These are phyloP conservation scores for Nemotelus pantherinus DNA, from an alignment of 2,888 invertebrate genomes.

Conservation along the genomic window DNA sequence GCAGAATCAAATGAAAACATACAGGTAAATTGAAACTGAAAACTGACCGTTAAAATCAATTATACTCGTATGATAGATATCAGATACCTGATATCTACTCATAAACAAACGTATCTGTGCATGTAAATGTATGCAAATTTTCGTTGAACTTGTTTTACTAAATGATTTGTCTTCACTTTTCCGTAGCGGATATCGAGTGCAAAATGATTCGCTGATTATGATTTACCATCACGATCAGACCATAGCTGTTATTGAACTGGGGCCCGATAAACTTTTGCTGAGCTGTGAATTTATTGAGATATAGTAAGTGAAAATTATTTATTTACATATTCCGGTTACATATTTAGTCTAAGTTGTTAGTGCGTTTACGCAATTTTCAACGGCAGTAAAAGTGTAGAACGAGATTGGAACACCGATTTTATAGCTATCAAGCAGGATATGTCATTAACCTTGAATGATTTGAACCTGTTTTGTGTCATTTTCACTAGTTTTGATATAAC, in stretches of 20 bases:
- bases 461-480: too few relatives aligned
- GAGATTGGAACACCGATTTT: too few relatives aligned
- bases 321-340: constrained; percentile 2
- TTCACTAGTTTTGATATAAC: too few relatives aligned
- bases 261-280: constrained; percentile 74
- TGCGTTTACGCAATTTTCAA: too few relatives aligned
- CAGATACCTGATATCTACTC: background rate
- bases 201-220: constrained; percentile 76
- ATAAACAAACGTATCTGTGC: background rate
- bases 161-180: constrained; percentile 9
- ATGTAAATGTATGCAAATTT: background rate
- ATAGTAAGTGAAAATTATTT: constrained; percentile 73
- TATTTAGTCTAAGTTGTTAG: background rate
- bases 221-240: constrained; percentile 85
- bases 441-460: too few relatives aligned
- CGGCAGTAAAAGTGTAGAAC: too few relatives aligned
- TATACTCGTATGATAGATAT: background rate
- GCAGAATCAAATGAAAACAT: constrained; percentile 62
- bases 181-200: constrained; percentile 70
- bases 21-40: constrained; percentile 59
- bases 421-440: too few relatives aligned
- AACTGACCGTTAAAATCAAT: background rate
- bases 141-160: too few relatives aligned
- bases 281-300: constrained; percentile 88
- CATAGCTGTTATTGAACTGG: constrained; percentile 83